These are phyloP conservation scores for Holocentrus rufus DNA, from an alignment of 2,797 vertebrate genomes.

Conservation along the genomic window DNA sequence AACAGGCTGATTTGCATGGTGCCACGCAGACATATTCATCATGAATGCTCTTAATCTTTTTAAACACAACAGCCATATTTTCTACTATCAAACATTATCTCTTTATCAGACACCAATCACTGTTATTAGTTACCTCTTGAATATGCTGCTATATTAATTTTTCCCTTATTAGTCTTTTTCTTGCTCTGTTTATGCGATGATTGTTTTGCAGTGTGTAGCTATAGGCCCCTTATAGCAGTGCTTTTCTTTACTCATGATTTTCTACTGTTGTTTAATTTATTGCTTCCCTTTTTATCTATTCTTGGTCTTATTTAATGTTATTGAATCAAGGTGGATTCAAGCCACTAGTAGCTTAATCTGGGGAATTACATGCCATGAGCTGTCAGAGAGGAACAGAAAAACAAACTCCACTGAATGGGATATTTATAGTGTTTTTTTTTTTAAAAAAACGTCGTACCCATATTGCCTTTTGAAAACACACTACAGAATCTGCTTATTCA, in stretches of 20 bases:
- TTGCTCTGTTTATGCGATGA: slow-evolving; percentile 3
- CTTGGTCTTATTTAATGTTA: slow-evolving; percentile 56
- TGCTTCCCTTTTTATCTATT: slow-evolving; percentile 46
- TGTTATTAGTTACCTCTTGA: neutral
- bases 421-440: slow-evolving; percentile 60
- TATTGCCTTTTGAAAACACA: slow-evolving; percentile 42
- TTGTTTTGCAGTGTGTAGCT: slow-evolving; percentile 1
- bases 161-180: neutral
- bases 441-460: slow-evolving; percentile 33
- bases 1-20: slow-evolving; percentile 42
- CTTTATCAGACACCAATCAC: slow-evolving; percentile 7
- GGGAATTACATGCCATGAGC: slow-evolving; percentile 59
- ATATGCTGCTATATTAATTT: neutral
- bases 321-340: slow-evolving; percentile 62
- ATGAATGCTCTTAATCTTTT: slow-evolving; percentile 17
- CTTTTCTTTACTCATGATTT: slow-evolving; percentile 18
- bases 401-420: slow-evolving; percentile 43
- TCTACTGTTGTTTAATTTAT: slow-evolving; percentile 34
- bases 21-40: slow-evolving; percentile 33
- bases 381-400: slow-evolving; percentile 31
- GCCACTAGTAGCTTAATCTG: slow-evolving; percentile 51
- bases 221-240: neutral
- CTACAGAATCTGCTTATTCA: slow-evolving; percentile 15
- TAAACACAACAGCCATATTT: slow-evolving; percentile 4
- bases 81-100: neutral